Evolutionary conservation across 1,140 invertebrate species (phyloP).

Genomic region (Himalopsyche phryganea): DNA sequence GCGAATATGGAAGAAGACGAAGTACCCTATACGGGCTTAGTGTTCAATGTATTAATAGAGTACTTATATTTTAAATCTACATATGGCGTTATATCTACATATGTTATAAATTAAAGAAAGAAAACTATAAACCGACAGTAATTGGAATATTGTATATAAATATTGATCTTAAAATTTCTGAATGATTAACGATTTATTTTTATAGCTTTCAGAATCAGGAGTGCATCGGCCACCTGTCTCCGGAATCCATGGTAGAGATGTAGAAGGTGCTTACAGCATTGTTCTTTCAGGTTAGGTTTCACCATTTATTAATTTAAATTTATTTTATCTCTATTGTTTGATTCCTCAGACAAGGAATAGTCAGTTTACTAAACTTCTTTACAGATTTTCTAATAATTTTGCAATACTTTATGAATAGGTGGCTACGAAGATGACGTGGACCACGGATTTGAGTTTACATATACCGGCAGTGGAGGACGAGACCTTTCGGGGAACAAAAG

Average conservation of each 20-base stretch:
- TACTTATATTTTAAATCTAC: no score
- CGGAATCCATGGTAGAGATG: conserved; percentile 79
- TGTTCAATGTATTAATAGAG: no score
- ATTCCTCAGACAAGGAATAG: no score
- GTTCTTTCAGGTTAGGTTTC: conserved; percentile 61
- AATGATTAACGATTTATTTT: conserved; percentile 9
- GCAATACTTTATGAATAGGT: conserved; percentile 46
- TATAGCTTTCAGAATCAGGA: conserved; percentile 74
- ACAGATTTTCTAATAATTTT: no score
- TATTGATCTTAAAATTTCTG: no score
- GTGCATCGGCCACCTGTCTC: conserved; percentile 79
- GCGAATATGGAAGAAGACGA: no score
- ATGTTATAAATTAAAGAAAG: no score
- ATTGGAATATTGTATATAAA: no score
- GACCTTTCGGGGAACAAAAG: conserved; percentile 82
- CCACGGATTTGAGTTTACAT: conserved; percentile 77
- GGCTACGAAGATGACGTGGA: conserved; percentile 87
- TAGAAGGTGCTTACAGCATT: conserved; percentile 78
- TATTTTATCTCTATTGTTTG: neutral
- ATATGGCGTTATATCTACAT: no score
- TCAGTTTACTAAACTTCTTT: no score
- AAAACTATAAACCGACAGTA: no score
- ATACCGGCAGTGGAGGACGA: conserved; percentile 80
- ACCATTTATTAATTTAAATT: neutral
- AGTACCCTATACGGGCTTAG: no score